Base-by-base conservation (phyloP, 2,113 vertebrate species). In the Pao palembangensis region DNA sequence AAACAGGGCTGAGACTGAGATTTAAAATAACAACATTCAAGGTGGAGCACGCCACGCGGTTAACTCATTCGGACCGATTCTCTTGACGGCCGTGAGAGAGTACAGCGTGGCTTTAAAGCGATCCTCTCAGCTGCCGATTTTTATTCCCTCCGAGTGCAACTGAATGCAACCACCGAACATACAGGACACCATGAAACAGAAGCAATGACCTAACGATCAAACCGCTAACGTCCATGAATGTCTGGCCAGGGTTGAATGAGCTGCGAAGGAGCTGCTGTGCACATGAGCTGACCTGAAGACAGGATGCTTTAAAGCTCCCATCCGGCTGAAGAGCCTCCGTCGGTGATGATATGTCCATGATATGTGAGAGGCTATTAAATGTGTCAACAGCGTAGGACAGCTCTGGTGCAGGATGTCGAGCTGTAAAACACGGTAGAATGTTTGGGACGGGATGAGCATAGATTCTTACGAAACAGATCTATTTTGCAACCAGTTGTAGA, bases 1-100 rank as follows among this genome's bases (percentile, higher is more conserved):
- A 78, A 76, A 74, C 69, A 61, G 25, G 8, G 50, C 59, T 46
- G 5, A 38, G 48, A 74, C 25, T 12, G 11, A 38, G 34, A 38
- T 38, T 12, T 38, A 38, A 38, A 38, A 38, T 54, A 75, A 62
- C 44, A 58, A 69, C 61, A n/a, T 19, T 47, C 3, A 20, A 49
- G 47, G 62, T 0, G 1, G 15, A 61, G 53, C 8, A 61, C 55
- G 58, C 48, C 21, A 23, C 21, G 21, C 21, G 57, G 48, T 28
- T 19, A 4, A 46, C 34, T 49, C 19, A 18, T 5, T 34, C 4
- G 5, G 52, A 4, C 3, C 59, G 59, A 34, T 72, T 68, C 58
- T 34, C 42, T 28, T 43, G 66, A 46, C 23, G 51, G 5, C 44
- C 53, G 71, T 65, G 56, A 66, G 57, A 77, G 67, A 23, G n/a